Evolutionary conservation across 2,888 invertebrate genomes (phyloP).

Genomic region (Trichacis sp.): DNA sequence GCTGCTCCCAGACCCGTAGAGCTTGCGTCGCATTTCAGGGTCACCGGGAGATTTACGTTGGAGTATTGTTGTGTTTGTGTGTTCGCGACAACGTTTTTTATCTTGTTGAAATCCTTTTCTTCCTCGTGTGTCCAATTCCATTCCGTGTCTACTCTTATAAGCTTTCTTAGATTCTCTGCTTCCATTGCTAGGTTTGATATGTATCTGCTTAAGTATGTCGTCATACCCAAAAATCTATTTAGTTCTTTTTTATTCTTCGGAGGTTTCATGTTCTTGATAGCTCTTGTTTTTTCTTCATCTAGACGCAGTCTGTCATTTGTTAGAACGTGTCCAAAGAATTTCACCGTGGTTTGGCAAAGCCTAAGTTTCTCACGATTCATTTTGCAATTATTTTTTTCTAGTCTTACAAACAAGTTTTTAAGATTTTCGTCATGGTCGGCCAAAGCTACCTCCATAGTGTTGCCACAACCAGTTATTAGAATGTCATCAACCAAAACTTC

Average conservation of each 20-base stretch:
- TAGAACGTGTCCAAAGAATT: slow-evolving; percentile 15
- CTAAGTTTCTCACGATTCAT: slow-evolving; percentile 8
- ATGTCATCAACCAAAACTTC: slow-evolving; percentile 15
- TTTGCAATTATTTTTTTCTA: slow-evolving; percentile 7
- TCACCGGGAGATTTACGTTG: slow-evolving; percentile 10
- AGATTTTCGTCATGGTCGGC: slow-evolving; percentile 8
- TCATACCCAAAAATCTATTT: slow-evolving; percentile 13
- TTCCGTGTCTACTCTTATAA: not conserved
- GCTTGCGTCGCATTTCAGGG: slow-evolving; percentile 13
- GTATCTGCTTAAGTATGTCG: slow-evolving; percentile 4
- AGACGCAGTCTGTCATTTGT: slow-evolving; percentile 1
- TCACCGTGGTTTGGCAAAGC: slow-evolving; percentile 7
- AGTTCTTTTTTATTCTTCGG: slow-evolving; percentile 10
- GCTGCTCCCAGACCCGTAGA: slow-evolving; percentile 51
- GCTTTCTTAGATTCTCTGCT: slow-evolving; percentile 4
- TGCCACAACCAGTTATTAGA: slow-evolving; percentile 2
- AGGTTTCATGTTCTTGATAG: not conserved
- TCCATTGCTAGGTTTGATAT: slow-evolving; percentile 4
- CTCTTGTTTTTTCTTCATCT: slow-evolving; percentile 2
- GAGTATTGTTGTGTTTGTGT: not conserved
- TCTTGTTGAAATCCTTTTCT: not conserved
- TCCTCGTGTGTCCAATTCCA: slow-evolving; percentile 8
- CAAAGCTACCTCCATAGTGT: not conserved
- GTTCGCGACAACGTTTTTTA: slow-evolving; percentile 6
- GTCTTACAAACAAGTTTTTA: not conserved